A percentile compares a stretch with the other conserved stretches of the same genome.
Conservation (phyloP, 1,140 invertebrate genomes). For the Conopomorpha cramerella region DNA sequence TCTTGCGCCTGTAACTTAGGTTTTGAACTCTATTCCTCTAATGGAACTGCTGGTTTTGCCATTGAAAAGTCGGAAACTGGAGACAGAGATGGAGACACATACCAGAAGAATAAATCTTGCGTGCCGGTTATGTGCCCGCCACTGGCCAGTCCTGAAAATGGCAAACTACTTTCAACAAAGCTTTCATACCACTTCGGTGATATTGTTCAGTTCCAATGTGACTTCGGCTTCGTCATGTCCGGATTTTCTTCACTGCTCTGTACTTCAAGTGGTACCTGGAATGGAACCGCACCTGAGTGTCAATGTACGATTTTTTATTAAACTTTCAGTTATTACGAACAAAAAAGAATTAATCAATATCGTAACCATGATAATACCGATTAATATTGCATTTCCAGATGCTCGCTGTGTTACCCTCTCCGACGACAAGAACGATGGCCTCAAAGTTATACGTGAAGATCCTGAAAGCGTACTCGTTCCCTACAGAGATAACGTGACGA, state of each 20-base stretch:
- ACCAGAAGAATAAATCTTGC: constrained; percentile 93
- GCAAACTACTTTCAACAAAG: constrained; percentile 82
- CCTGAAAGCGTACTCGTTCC: constrained; percentile 81
- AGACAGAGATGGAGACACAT: constrained; percentile 82
- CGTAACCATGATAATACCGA: constrained; percentile 3
- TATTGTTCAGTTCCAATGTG: constrained; percentile 88
- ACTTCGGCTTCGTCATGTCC: constrained; percentile 92
- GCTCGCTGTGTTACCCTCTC: constrained; percentile 87
- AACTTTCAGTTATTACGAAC: not conserved
- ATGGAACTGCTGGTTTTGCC: constrained; percentile 89
- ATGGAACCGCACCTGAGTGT: constrained; percentile 90
- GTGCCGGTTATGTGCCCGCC: constrained; percentile 89
- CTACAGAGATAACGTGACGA: constrained; percentile 88
- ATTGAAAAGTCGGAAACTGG: constrained; percentile 86
- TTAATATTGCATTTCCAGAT: constrained; percentile 61
- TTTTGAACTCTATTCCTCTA: constrained; percentile 85
- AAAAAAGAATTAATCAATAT: too few relatives aligned
- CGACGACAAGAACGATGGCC: constrained; percentile 86
- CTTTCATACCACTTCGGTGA: constrained; percentile 88
- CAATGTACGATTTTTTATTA: constrained; percentile 70
- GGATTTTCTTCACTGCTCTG: constrained; percentile 85
- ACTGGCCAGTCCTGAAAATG: constrained; percentile 85
- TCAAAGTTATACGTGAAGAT: constrained; percentile 75
- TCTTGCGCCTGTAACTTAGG: constrained; percentile 91
- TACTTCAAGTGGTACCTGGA: constrained; percentile 90